A percentile compares a stretch with the other conserved stretches of the same genome.
These are phyloP conservation scores for Budorcas taxicolor DNA, from an alignment of 2,113 vertebrate species.

Conservation along the genomic window DNA sequence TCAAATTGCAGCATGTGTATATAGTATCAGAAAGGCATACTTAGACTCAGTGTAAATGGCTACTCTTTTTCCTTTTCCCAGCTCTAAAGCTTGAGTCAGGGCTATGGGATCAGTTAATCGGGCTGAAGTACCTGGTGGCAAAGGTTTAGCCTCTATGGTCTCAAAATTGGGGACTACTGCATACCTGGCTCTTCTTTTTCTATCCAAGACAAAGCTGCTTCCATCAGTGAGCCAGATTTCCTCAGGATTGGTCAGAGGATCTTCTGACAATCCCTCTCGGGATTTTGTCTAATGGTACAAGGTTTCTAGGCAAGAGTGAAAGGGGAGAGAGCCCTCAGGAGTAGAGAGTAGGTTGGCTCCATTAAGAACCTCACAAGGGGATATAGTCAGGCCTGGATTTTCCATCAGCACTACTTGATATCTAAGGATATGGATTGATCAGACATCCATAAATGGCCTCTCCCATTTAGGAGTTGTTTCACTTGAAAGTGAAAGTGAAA, in stretches of 20 bases:
- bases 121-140: not conserved
- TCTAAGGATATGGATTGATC: not conserved
- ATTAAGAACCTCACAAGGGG: not conserved
- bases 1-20: accelerated
- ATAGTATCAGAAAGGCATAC: not conserved
- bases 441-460: not conserved
- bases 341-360: accelerated
- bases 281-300: not conserved
- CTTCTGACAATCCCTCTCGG: accelerated
- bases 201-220: not conserved
- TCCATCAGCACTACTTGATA: not conserved
- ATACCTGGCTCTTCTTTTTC: not conserved
- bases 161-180: not conserved
- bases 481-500: not conserved
- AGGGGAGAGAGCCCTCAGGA: not conserved
- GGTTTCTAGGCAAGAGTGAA: not conserved
- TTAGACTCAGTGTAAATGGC: not conserved
- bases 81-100: not conserved
- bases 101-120: accelerated
- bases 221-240: not conserved
- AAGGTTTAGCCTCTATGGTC: not conserved
- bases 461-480: not conserved
- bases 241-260: not conserved
- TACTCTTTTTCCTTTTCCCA: not conserved
- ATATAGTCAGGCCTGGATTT: not conserved